Base-by-base conservation (phyloP, 2,888 invertebrate genomes). In the Cerceris ruficornis region DNA sequence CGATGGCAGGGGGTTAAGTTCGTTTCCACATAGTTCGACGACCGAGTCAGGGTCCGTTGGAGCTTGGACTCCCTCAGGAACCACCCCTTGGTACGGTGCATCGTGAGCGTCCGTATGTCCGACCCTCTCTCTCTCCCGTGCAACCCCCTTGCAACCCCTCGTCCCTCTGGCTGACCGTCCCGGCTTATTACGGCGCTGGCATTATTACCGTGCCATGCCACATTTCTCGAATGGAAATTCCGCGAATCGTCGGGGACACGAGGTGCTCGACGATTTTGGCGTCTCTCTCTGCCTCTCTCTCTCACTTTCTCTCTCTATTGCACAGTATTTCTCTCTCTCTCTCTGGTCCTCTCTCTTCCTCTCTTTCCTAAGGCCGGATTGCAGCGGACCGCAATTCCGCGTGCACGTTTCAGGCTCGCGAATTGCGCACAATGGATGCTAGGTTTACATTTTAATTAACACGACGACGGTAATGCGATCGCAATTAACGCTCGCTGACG, bases 1-100 rank as follows among this genome's bases (percentile, higher is more conserved):
- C 41, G 39, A 9, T 17, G 46, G 65, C 46, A 64, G 59, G 57
- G 72, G 75, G 75, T 77, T 80, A 85, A 86, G 82, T 85, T 86
- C 84, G 85, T 85, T 85, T 85, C 72, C 77, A 67, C 85, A 78
- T 85, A 85, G 85, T 82, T 86, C 80, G 85, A 79, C 85, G 83
- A 84, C 81, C 83, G 77, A 75, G 70, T 65, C 43, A 55, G 64
- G 60, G 54, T 70, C 55, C 64, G 64, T 50, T 62, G 62, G 74
- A 60, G 59, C 52, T 67, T 54, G 68, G 57, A 73, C 80, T 84
- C 77, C 83, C 83, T 55, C 43, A 57, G 74, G 71, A 73, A 62
- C 54, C 64, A 74, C 17, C 80, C 69, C 73, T 58, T 50, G 60
- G 28, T 11, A 11, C 42, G 9, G 9, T 14, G 55, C 13, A 17